Percentiles rank a stretch among this genome's conserved stretches.
Conservation (phyloP, 2,113 vertebrate genomes). For the Nymphicus hollandicus region DNA sequence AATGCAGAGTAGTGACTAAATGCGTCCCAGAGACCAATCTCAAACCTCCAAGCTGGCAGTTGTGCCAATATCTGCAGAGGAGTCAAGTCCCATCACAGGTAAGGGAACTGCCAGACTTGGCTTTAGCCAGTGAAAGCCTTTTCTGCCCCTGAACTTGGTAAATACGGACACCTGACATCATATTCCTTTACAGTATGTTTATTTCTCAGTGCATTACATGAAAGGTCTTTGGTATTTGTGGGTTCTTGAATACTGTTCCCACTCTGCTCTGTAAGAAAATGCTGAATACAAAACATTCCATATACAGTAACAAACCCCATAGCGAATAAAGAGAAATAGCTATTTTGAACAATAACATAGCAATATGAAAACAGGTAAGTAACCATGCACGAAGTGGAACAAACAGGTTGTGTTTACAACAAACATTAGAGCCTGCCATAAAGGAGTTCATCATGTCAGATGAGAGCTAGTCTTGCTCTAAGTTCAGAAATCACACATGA, state of each 20-base stretch:
- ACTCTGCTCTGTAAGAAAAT: slow-evolving; percentile 64
- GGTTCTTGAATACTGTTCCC: slow-evolving; percentile 67
- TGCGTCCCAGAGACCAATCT: neutral
- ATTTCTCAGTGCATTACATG: slow-evolving; percentile 79
- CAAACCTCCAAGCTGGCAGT: neutral
- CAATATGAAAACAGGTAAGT: slow-evolving; percentile 58
- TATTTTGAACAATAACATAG: slow-evolving; percentile 66
- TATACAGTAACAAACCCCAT: slow-evolving; percentile 71
- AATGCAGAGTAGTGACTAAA: neutral
- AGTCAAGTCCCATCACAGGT: neutral
- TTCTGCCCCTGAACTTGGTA: neutral
- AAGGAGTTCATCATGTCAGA: neutral
- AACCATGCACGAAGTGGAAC: slow-evolving; percentile 56
- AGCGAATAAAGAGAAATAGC: slow-evolving; percentile 62
- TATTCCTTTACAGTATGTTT: slow-evolving; percentile 68
- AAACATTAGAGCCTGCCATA: slow-evolving; percentile 30
- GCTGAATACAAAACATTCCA: slow-evolving; percentile 69
- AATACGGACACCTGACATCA: neutral
- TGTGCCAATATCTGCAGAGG: neutral
- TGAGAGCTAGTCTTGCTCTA: neutral
- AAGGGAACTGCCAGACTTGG: neutral
- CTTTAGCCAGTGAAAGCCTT: neutral
- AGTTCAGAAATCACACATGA: neutral
- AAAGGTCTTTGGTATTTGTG: slow-evolving; percentile 71
- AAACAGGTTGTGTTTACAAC: slow-evolving; percentile 26